Evolutionary conservation across 2,888 invertebrate species (phyloP), one percentile per base, ranked within the genome.

Genomic region (Drosophila ezoana): DNA sequence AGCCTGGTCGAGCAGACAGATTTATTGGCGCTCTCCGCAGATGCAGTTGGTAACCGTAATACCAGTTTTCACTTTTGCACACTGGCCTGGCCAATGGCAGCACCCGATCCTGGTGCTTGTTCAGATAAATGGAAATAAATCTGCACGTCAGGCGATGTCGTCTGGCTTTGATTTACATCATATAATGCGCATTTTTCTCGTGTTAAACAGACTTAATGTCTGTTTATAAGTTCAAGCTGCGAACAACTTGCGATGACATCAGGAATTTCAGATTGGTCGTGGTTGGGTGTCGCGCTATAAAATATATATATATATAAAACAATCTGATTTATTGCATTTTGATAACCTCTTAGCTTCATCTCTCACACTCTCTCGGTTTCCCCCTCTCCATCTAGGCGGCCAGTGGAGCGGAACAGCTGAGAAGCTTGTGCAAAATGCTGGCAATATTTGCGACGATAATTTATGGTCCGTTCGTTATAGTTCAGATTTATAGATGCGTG

Each of bases 291-390:
- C 72, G 76, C 61, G 76, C 76, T 70, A 83, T 76, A 79, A 81
- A 84, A 72, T 81, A 83, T 40, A 32, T 11, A 38, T 20, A 35
- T 32, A 28, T 61, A 47, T 79, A 74, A 73, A 86, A 76, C 76
- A 79, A 82, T 79, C 85, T 89, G 87, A 87, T 87, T 88, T 87
- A 87, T 87, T 74, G 79, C 87, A 72, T 79, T 89, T 85, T 89
- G 89, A 87, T 87, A 87, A 87, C 87, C 89, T 70, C 82, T 68
- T 70, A 47, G 51, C 69, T 64, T n/a, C 37, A 59, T 38, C 61
- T 57, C 69, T 43, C 77, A 49, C 77, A 49, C 63, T 51, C 35
- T 18, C 14, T 4, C 10, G 4, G 11, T 1, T 4, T 1, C 13
- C 48, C n/a, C 11, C 20, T 18, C 62, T 23, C 51, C 23, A 35